A percentile compares a stretch with the other conserved stretches of the same genome.
phyloP scores from a whole-genome alignment of 2,888 invertebrate species.

The Lithophane leautieri region DNA sequence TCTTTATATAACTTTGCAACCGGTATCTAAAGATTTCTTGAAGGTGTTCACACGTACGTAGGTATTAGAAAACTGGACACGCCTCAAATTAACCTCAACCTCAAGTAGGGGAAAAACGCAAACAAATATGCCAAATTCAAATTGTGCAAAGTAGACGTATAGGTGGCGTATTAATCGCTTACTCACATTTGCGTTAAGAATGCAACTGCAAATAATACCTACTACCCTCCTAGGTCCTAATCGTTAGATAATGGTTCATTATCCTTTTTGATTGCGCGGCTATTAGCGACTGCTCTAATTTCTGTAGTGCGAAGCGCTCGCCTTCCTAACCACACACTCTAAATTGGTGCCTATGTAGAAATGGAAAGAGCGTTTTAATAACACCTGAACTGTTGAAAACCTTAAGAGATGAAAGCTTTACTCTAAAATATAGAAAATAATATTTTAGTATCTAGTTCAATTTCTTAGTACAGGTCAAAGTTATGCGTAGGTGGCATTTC shows the following conservation, averaged over 20 bases:
- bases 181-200: not conserved
- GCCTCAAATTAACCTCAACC: not conserved
- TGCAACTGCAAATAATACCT: conserved; percentile 36
- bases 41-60: not conserved
- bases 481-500: conserved; percentile 14
- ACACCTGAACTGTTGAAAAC: conserved; percentile 27
- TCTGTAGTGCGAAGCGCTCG: conserved; percentile 27
- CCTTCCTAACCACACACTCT: conserved; percentile 37
- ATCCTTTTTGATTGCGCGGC: conserved; percentile 34
- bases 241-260: conserved; percentile 44
- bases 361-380: conserved; percentile 39
- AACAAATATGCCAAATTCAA: not conserved
- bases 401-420: not conserved
- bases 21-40: too few relatives aligned
- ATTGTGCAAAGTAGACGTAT: not conserved
- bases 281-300: conserved; percentile 42
- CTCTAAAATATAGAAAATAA: conserved; percentile 8
- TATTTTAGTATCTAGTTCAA: conserved; percentile 14
- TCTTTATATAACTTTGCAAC: not conserved
- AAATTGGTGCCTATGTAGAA: conserved; percentile 29
- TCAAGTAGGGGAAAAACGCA: not conserved
- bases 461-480: conserved; percentile 5
- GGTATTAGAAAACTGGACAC: not conserved
- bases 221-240: conserved; percentile 19
- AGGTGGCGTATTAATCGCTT: not conserved